These are phyloP conservation scores for Apogon hyalosoma DNA, from an alignment of 2,797 vertebrate species.

Conservation along the genomic window DNA sequence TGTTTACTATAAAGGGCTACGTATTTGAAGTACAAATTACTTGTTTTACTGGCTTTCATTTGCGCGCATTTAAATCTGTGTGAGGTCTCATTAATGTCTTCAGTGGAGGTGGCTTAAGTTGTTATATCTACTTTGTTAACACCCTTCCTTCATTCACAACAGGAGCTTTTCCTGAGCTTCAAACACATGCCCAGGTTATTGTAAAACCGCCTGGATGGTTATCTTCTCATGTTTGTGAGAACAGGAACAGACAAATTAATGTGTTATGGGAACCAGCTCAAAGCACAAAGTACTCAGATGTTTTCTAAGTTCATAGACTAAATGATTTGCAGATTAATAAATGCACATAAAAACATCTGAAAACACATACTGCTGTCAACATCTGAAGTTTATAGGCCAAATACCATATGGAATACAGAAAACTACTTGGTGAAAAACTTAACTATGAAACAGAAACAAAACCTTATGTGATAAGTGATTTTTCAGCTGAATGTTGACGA, in stretches of 20 bases:
- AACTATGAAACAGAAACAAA: too few species aligned
- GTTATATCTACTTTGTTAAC: slow-evolving; percentile 49
- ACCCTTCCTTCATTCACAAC: slow-evolving; percentile 38
- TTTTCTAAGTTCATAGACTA: too few species aligned
- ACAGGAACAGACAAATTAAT: slow-evolving; percentile 30
- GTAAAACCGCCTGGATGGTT: slow-evolving; percentile 39
- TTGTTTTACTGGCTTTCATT: slow-evolving; percentile 43
- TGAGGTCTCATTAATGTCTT: slow-evolving; percentile 64
- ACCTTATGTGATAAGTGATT: too few species aligned
- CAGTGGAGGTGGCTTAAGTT: slow-evolving; percentile 23
- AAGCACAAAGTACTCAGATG: background rate
- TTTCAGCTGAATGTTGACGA: too few species aligned
- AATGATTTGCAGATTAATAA: too few species aligned
- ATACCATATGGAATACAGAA: too few species aligned
- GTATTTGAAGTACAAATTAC: slow-evolving; percentile 21
- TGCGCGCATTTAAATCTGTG: slow-evolving; percentile 52
- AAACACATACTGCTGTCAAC: too few species aligned
- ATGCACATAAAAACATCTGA: too few species aligned
- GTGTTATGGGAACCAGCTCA: slow-evolving; percentile 42
- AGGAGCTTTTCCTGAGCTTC: slow-evolving; percentile 60
- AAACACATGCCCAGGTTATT: slow-evolving; percentile 34
- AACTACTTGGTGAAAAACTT: too few species aligned
- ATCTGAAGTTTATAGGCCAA: too few species aligned
- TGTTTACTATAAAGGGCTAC: too few species aligned
- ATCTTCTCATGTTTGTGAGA: slow-evolving; percentile 41